Evolutionary conservation across 2,113 vertebrate species (phyloP), one percentile per base, ranked within the genome.

Genomic region (Poecilia latipinna): DNA sequence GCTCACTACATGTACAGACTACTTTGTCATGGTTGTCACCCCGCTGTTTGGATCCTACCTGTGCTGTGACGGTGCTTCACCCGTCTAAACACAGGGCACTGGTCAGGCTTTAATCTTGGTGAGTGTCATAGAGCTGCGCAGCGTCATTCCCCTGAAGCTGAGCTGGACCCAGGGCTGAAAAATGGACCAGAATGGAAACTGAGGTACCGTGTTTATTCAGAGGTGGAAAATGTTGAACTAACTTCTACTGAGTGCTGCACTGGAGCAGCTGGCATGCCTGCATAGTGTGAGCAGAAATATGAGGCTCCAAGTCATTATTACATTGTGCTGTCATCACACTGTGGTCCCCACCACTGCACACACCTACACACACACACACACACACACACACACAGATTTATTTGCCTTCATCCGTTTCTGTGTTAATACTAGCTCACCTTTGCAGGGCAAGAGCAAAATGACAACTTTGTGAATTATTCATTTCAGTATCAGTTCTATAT

Each of bases 11-110:
- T 54, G 51, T 54, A 35, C 32, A 33, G 48, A 29, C 76, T 48
- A 48, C 65, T 64, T 60, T 62, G 15, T 35, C 61, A 33, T 74
- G 74, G 48, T 42, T 79, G 19, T 65, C 65, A 61, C 4, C 44
- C 12, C 17, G 12, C 29, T 5, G 65, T 63, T 79, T 68, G 85
- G 84, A 88, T 75, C 74, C 83, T 78, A 82, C 70, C 69, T 37
- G 32, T 77, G 22, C 17, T 7, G 51, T 54, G 17, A 54, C 22
- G 51, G 51, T 54, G 15, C 51, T 54, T 54, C 7, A 19, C 51
- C 22, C 51, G 12, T 44, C 42, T 44, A 44, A 44, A 44, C 4
- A 2, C 12, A 44, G 42, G 5, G 51, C 51, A 54, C 22, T 24
- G 51, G 5, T 2, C 51, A 54, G 51, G 51, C 24, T 54, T 54